Percentiles rank a stretch among this genome's conserved stretches.
These are phyloP conservation scores for Heterodera carotae DNA, from an alignment of 1,140 invertebrate genomes.

Conservation along the genomic window DNA sequence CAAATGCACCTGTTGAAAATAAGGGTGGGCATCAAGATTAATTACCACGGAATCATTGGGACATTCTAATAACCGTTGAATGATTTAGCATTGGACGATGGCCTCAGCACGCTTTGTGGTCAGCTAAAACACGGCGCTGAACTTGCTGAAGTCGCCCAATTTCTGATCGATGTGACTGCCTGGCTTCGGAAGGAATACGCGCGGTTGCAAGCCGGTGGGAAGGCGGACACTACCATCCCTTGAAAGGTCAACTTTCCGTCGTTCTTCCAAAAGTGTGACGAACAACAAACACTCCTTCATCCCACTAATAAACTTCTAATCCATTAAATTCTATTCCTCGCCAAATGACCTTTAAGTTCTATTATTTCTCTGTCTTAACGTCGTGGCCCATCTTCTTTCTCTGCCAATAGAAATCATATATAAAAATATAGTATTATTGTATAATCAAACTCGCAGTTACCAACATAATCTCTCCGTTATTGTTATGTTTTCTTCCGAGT, in stretches of 20 bases:
- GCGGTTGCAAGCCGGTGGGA: background rate
- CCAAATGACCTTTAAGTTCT: too few species aligned
- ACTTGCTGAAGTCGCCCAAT: slow-evolving; percentile 26
- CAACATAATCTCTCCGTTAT: too few species aligned
- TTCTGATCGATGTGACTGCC: slow-evolving; percentile 24
- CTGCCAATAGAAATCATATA: background rate
- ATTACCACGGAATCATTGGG: too few species aligned
- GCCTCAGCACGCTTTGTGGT: slow-evolving; percentile 28
- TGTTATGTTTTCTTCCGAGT: too few species aligned
- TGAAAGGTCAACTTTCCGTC: background rate
- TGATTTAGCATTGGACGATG: slow-evolving; percentile 30
- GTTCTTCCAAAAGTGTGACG: background rate
- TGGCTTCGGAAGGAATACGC: slow-evolving; percentile 32
- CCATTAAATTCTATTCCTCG: background rate
- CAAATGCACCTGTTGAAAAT: background rate
- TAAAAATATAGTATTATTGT: background rate
- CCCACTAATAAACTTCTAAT: background rate
- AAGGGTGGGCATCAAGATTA: slow-evolving; percentile 30
- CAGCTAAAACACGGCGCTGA: slow-evolving; percentile 22
- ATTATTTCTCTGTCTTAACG: too few species aligned
- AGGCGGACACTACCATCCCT: background rate
- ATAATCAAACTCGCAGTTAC: too few species aligned
- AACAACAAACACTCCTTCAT: background rate
- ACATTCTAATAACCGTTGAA: slow-evolving; percentile 1
- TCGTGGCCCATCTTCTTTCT: background rate